These are phyloP conservation scores for Achatina immaculata DNA, from an alignment of 1,140 invertebrate genomes.

Conservation along the genomic window DNA sequence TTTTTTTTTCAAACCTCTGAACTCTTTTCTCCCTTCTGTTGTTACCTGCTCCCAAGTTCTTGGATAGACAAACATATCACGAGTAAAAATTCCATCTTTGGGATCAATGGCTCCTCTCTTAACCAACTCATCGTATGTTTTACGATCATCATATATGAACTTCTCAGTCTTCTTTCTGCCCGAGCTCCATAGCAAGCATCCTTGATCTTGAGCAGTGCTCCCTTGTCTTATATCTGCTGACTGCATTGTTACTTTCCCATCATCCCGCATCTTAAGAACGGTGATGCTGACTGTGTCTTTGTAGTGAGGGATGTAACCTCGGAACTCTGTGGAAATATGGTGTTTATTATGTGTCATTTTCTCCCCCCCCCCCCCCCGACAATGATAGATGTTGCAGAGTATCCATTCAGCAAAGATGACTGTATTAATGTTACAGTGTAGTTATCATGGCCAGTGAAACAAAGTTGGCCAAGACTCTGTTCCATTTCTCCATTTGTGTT, in stretches of 20 bases:
- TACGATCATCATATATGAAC: conserved; percentile 14
- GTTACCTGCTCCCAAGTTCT: background rate
- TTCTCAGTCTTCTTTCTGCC: background rate
- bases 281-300: conserved; percentile 12
- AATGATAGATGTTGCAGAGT: no score
- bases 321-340: background rate
- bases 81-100: background rate
- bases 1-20: no score
- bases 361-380: no score
- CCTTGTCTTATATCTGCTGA: background rate
- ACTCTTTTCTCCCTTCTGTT: conserved; percentile 4
- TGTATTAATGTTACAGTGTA: no score
- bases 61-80: conserved; percentile 21
- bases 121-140: background rate
- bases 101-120: conserved; percentile 15
- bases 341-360: no score
- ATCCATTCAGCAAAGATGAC: no score
- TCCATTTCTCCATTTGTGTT: no score
- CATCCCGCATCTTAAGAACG: background rate
- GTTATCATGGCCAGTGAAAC: no score
- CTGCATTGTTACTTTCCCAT: background rate
- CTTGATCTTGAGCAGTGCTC: background rate
- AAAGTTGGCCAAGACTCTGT: no score
- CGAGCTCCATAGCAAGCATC: background rate
- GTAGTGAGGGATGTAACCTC: conserved; percentile 28